A percentile compares a stretch with the other conserved stretches of the same genome.
Evolutionary conservation across 1,140 invertebrate genomes (phyloP).

Genomic region (Pseudomyrmex gracilis): DNA sequence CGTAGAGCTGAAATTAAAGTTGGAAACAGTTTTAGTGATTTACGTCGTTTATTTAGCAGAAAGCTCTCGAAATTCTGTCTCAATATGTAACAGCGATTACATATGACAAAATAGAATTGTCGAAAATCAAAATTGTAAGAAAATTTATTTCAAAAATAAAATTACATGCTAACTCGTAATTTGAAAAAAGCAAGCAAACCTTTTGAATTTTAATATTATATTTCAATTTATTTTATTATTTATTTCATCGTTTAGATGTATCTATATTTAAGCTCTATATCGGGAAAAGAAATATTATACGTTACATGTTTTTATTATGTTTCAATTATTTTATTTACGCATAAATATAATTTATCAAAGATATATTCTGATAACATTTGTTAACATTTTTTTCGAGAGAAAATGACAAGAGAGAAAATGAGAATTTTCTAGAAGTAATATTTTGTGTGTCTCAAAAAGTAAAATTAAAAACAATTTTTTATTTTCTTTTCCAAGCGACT

Average conservation of each 20-base stretch:
- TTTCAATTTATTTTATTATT: too few relatives aligned
- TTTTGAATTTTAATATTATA: neutral
- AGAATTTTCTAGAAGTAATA: neutral
- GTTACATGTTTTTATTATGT: too few relatives aligned
- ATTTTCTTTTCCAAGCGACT: neutral
- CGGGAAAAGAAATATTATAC: neutral
- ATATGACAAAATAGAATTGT: neutral
- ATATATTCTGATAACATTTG: neutral
- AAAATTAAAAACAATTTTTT: neutral
- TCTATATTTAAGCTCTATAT: too few relatives aligned
- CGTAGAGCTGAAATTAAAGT: slow-evolving; percentile 16
- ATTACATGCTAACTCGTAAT: neutral
- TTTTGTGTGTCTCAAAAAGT: neutral
- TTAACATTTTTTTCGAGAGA: too few relatives aligned
- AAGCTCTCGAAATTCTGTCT: neutral
- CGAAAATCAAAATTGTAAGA: neutral
- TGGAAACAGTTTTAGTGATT: slow-evolving; percentile 25
- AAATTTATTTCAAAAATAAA: neutral
- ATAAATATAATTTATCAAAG: neutral
- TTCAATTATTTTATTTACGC: neutral
- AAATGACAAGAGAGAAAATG: neutral
- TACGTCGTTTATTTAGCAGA: neutral
- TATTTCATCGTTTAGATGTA: too few relatives aligned
- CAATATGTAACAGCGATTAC: neutral
- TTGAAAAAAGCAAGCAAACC: neutral